Evolutionary conservation across 2,113 vertebrate species (phyloP).

Genomic region (Lota lota): DNA sequence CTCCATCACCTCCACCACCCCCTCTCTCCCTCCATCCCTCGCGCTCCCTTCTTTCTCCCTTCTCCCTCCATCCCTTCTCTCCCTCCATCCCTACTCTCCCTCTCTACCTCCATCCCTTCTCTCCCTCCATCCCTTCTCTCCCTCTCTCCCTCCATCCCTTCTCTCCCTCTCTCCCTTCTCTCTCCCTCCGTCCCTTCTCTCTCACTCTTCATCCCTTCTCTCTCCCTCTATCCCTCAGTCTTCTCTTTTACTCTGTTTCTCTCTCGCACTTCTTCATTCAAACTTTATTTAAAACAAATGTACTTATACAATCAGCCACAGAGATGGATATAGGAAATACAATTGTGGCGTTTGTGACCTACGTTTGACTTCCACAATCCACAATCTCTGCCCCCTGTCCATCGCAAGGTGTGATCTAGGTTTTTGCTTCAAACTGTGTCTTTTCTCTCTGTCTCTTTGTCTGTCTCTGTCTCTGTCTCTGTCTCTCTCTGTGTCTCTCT

Average conservation of each 20-base stretch:
- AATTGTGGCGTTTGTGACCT: no score
- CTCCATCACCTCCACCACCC: conserved; percentile 32
- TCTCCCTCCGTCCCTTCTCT: not conserved
- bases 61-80: not conserved
- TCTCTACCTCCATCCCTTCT: no score
- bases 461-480: not conserved
- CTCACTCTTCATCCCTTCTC: no score
- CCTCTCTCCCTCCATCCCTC: conserved; percentile 35
- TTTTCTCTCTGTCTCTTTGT: not conserved
- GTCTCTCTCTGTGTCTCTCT: not conserved
- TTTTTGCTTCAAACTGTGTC: no score
- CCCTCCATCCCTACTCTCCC: not conserved
- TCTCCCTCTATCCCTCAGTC: no score
- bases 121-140: conserved; percentile 22
- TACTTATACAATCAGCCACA: no score
- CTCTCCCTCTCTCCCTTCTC: conserved; percentile 5
- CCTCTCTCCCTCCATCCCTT: not conserved
- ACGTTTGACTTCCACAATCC: no score
- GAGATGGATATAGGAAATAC: no score
- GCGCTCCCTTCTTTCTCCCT: conserved; percentile 14
- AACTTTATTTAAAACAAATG: no score
- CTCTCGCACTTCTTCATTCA: no score
- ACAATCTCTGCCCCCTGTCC: no score
- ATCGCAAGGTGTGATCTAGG: no score
- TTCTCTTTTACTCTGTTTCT: not conserved